These are phyloP conservation scores for Thalassophryne amazonica DNA, from an alignment of 2,797 vertebrate species.

Conservation along the genomic window DNA sequence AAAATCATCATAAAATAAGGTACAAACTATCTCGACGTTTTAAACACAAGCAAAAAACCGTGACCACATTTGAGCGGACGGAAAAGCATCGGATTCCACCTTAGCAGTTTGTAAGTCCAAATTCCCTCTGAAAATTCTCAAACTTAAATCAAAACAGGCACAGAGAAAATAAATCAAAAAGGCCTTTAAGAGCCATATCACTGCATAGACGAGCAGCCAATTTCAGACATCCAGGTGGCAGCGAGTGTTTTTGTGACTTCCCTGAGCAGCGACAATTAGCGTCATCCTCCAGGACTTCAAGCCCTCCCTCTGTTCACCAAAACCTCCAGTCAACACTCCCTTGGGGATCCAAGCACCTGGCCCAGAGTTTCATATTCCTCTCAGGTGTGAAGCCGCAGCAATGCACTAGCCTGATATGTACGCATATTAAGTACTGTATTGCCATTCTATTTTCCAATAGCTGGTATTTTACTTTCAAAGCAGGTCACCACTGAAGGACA, in stretches of 20 bases:
- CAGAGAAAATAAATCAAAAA: conserved; percentile 27
- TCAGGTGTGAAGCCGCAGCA: conserved; percentile 56
- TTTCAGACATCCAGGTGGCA: conserved; percentile 64
- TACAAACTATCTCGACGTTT: neutral
- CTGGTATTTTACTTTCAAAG: conserved; percentile 75
- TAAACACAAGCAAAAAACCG: too few species aligned
- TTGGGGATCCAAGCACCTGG: conserved; percentile 65
- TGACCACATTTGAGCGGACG: too few species aligned
- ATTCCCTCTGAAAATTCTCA: conserved; percentile 15
- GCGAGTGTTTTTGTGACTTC: conserved; percentile 59
- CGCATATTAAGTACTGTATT: conserved; percentile 73
- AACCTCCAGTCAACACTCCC: conserved; percentile 48
- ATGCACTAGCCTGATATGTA: conserved; percentile 71
- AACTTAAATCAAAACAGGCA: conserved; percentile 4
- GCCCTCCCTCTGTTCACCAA: conserved; percentile 57
- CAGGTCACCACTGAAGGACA: conserved; percentile 72
- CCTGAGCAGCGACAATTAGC: conserved; percentile 66
- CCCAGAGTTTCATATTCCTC: conserved; percentile 70
- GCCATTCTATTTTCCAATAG: conserved; percentile 71
- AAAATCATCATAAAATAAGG: too few species aligned
- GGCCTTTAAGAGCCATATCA: conserved; percentile 29
- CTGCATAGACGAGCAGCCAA: conserved; percentile 41
- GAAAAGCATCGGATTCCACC: neutral
- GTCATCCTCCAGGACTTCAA: conserved; percentile 68
- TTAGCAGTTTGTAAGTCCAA: conserved; percentile 1